Conservation (phyloP, 2,113 vertebrate species). For the Sarotherodon lohbergeri region DNA sequence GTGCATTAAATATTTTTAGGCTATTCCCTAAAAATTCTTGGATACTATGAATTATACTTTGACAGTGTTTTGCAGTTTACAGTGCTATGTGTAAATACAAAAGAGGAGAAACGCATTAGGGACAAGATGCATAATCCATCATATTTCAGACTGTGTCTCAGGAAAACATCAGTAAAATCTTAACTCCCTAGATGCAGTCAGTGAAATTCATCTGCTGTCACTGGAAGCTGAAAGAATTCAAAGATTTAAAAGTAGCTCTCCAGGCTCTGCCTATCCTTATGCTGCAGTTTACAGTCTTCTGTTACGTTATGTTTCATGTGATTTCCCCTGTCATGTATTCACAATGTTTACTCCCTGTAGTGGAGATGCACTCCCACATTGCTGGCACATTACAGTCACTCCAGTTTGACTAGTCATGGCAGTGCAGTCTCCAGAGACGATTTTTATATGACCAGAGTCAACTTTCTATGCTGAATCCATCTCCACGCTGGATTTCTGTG, state of each 20-base stretch:
- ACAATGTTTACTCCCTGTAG: not conserved
- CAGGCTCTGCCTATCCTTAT: slow-evolving; percentile 12
- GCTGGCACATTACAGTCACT: not conserved
- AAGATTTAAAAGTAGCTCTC: slow-evolving; percentile 4
- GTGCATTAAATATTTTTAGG: not conserved
- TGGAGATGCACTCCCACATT: not conserved
- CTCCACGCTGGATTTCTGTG: not conserved
- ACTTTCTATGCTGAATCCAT: not conserved
- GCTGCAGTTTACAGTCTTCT: slow-evolving; percentile 10
- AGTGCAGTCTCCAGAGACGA: not conserved
- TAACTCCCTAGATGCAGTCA: not conserved
- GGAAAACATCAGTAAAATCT: not conserved
- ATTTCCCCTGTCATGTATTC: not conserved
- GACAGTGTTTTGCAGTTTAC: not conserved
- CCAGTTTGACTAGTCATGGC: not conserved
- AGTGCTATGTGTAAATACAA: not conserved
- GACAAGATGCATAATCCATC: not conserved
- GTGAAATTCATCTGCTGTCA: not conserved
- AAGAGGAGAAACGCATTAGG: not conserved
- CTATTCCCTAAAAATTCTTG: not conserved
- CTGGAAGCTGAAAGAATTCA: slow-evolving; percentile 8
- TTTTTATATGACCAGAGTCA: not conserved
- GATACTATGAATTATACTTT: not conserved
- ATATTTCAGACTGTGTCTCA: not conserved
- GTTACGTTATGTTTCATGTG: not conserved